Conservation (phyloP, 2,888 invertebrate genomes). For the Aporophyla lueneburgensis region DNA sequence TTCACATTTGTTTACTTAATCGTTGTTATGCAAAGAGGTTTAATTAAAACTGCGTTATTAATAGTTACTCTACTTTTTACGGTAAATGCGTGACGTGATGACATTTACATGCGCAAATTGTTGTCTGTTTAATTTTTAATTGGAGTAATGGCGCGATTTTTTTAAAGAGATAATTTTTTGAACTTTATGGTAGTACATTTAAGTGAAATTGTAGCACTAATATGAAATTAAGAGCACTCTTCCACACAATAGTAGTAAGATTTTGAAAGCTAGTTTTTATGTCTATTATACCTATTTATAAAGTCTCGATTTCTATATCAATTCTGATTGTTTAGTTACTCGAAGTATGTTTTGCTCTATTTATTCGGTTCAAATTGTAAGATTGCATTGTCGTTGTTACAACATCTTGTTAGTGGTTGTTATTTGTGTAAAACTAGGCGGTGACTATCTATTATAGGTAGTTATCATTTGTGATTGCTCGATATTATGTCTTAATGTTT, state of each 20-base stretch:
- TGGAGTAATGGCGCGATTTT: background rate
- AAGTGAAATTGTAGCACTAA: background rate
- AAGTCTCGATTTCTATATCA: background rate
- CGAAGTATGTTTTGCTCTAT: conserved; percentile 52
- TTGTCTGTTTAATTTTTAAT: conserved; percentile 2
- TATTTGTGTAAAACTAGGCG: conserved; percentile 31
- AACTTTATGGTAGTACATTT: background rate
- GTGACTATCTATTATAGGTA: background rate
- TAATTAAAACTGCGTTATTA: conserved; percentile 23
- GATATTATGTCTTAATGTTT: conserved; percentile 1
- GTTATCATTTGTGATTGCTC: background rate
- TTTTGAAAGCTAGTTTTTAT: background rate
- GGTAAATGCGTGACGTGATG: conserved; percentile 3
- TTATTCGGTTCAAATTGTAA: conserved; percentile 37
- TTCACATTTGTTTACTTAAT: conserved; percentile 42
- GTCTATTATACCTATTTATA: background rate
- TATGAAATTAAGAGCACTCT: background rate
- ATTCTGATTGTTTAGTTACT: background rate
- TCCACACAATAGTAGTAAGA: background rate
- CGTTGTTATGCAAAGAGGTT: conserved; percentile 17
- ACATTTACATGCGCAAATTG: conserved; percentile 8
- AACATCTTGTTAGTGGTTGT: conserved; percentile 10
- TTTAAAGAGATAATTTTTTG: background rate
- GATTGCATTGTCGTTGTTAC: conserved; percentile 55
- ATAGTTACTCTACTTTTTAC: conserved; percentile 36